Evolutionary conservation across 2,113 vertebrate genomes (phyloP), one percentile per base, ranked within the genome.

Genomic region (Probosciger aterrimus): DNA sequence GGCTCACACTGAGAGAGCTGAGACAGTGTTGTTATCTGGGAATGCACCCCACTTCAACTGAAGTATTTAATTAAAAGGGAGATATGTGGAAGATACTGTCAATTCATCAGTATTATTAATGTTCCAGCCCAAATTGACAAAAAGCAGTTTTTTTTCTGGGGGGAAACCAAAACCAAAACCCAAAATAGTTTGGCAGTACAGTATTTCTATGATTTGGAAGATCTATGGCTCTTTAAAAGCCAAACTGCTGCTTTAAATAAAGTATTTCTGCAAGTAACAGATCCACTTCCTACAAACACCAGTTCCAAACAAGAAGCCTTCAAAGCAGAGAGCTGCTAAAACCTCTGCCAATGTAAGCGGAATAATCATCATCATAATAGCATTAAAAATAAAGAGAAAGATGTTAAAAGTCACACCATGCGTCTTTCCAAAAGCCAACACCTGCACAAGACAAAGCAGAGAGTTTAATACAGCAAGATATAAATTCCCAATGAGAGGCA

Each of bases 381-480:
- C 19, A 93, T 88, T 46, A 71, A 83, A 69, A 81, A 70, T 43
- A 97, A 96, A 97, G 96, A 98, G 94, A 98, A 98, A 97, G 96
- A 96, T 98, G 98, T 98, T 98, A 98, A 96, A 98, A 98, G 97
- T 98, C 95, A 98, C 98, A 98, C 98, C 98, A 98, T 98, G 98
- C 98, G 97, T 98, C 98, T 98, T 98, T 98, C 98, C 98, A 98
- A 98, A 98, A 98, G 98, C 98, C 98, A 98, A 98, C 98, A 98
- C 98, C 98, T 98, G 98, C 98, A 98, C 98, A 96, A 98, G 98
- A 98, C 98, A 98, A 98, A 98, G 98, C 98, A 97, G 98, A 98
- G 97, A 98, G 98, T 98, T 98, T 98, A 98, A 98, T 98, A 98
- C 95, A 98, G 97, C 98, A 98, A 98, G 96, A 98, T 97, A 89